These are phyloP conservation scores for Turnix velox DNA, from an alignment of 2,113 vertebrate species.

Conservation along the genomic window DNA sequence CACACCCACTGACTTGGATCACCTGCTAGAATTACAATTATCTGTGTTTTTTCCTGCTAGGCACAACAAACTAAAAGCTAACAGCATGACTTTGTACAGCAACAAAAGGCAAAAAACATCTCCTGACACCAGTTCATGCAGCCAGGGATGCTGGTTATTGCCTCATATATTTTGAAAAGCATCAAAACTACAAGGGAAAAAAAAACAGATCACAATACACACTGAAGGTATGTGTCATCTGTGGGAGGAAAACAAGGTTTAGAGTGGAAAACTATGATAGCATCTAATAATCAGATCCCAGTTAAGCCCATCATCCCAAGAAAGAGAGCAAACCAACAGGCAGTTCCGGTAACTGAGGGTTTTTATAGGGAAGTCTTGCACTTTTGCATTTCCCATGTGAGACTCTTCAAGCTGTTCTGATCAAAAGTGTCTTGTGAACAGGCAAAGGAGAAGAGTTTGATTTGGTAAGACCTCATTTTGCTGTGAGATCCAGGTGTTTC, in stretches of 20 bases:
- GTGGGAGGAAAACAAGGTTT: not conserved
- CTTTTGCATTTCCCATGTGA: not conserved
- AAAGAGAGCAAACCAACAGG: not conserved
- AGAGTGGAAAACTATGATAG: not conserved
- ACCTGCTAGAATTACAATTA: not conserved
- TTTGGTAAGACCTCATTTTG: not conserved
- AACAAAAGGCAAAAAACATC: not conserved
- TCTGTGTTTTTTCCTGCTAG: not conserved
- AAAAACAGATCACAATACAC: not conserved
- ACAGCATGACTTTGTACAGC: not conserved
- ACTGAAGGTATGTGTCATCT: not conserved
- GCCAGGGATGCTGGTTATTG: not conserved
- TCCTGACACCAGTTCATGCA: not conserved
- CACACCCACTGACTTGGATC: not conserved
- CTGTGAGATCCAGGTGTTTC: not conserved
- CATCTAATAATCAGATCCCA: not conserved
- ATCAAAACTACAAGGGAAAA: not conserved
- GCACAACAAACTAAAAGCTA: not conserved
- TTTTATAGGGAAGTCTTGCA: not conserved
- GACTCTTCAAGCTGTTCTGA: not conserved
- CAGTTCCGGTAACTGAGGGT: not conserved
- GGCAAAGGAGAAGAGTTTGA: not conserved
- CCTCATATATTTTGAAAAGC: rapidly evolving
- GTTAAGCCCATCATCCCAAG: not conserved
- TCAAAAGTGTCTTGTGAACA: not conserved